Base-by-base conservation (phyloP, 1,140 invertebrate genomes). In the Galendromus occidentalis region DNA sequence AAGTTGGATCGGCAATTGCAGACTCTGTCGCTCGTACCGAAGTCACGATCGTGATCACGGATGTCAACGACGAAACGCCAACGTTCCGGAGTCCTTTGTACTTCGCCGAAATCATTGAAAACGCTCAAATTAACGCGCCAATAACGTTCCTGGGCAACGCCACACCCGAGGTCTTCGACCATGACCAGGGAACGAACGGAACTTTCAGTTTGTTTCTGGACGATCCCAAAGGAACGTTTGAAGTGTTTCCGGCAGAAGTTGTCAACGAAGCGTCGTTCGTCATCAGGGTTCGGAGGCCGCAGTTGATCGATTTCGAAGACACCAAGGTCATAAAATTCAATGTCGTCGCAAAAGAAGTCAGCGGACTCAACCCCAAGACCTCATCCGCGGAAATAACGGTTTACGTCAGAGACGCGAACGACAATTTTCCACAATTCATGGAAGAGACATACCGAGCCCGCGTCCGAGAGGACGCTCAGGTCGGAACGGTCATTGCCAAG, bases 61-160 rank as follows among this genome's bases (percentile, higher is more conserved):
- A 97, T 77, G 84, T 94, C 0, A 95, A 96, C 74, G 92, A 96
- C 77, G 90, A 95, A 77, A 85, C 82, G 1, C 91, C 92, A 7
- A 83, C 78, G 42, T 97, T 96, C 73, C 80, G 83, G 42, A 87
- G 84, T 71, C 70, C 77, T 0, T 74, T 79, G 65, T 96, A 96
- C 76, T 78, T 85, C 18, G 90, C 87, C 30, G 88, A 92, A 78
- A 85, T 97, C 39, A 83, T 86, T 44, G 92, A 96, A 78, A 93
- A 94, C 77, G 83, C 90, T 51, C 89, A 90, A 70, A 81, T 82
- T 66, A 91, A 90, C 71, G 91, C 90, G 4, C 90, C 91, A 0
- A 80, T 94, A 1, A 88, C 85, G 64, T 91, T 95, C 70, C 79
- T 90, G 9, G 83, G 85, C 20, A 82, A 85, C 71, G 82, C 83